These are phyloP conservation scores for Drosophila ogumai DNA, from an alignment of 1,140 invertebrate genomes.

Conservation along the genomic window DNA sequence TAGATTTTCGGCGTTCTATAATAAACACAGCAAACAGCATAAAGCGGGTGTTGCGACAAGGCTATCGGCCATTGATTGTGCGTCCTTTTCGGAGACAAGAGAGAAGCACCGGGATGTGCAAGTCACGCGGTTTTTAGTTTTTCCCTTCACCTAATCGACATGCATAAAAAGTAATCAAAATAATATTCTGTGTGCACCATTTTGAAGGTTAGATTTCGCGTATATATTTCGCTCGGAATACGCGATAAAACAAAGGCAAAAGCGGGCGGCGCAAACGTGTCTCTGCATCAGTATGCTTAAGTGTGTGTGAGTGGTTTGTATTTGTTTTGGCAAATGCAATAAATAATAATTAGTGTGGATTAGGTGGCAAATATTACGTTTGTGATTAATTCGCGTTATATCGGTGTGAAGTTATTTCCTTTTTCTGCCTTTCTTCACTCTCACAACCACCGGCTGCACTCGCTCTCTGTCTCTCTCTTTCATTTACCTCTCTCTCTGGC, in stretches of 20 bases:
- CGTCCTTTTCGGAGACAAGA: slow-evolving; percentile 16
- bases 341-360: slow-evolving; percentile 54
- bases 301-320: slow-evolving; percentile 36
- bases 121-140: slow-evolving; percentile 55
- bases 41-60: slow-evolving; percentile 1
- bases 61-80: slow-evolving; percentile 44
- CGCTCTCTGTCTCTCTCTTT: slow-evolving; percentile 19
- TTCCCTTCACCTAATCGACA: slow-evolving; percentile 11
- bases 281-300: slow-evolving; percentile 5
- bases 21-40: not conserved
- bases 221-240: slow-evolving; percentile 48
- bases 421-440: slow-evolving; percentile 11
- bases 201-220: slow-evolving; percentile 60
- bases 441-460: slow-evolving; percentile 65
- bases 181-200: slow-evolving; percentile 41
- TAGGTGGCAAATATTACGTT: slow-evolving; percentile 35
- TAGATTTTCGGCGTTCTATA: slow-evolving; percentile 24
- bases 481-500: slow-evolving; percentile 14
- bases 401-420: slow-evolving; percentile 56
- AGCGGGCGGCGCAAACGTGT: slow-evolving; percentile 28
- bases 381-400: slow-evolving; percentile 20
- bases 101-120: slow-evolving; percentile 5
- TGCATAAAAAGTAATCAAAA: slow-evolving; percentile 35
- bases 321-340: slow-evolving; percentile 59
- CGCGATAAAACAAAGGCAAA: slow-evolving; percentile 59